Evolutionary conservation across 2,888 invertebrate genomes (phyloP), one percentile per base, ranked within the genome.

Genomic region (Cephalotes varians): DNA sequence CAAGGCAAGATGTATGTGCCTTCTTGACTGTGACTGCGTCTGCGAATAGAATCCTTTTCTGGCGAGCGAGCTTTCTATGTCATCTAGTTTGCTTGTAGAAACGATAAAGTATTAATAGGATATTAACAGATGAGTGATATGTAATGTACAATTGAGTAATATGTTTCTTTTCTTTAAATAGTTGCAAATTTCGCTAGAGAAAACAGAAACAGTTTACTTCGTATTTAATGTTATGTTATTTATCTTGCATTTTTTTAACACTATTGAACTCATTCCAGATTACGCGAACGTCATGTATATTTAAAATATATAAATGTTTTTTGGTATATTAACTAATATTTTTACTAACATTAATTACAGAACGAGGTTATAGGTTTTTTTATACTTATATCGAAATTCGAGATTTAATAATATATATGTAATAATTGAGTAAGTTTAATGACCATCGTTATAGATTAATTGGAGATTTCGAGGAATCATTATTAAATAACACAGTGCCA

Each of bases 41-140:
- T 49, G 7, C 4, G 2, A 51, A 5, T 49, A 74, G 40, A 25
- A 1, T 47, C 21, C 44, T 31, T 28, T 3, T 37, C 37, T 51
- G 15, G 5, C 3, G n/a, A 76, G 37, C 18, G 47, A 74, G 62
- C 25, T 15, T 47, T 9, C 25, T 28, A 2, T 62, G 47, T 21
- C 58, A 73, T 37, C 10, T 37, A 73, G 21, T 34, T 74, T 51
- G 28, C 7, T 74, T 44, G 7, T 51, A 25, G 10, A 74, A 64
- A 76, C 9, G 34, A 64, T 15, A 0, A 74, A 64, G 1, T 64
- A 74, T 74, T 74, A 62, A 49, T 64, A 37, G 37, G 10, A 73
- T 31, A 7, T 60, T 44, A 58, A 31, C 12, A 40, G 40, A 34
- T 18, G 51, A 49, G 37, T 37, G 18, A 67, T 67, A 44, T 47